These are phyloP conservation scores for Bradypodion pumilum DNA, from an alignment of 2,797 vertebrate species.

Conservation along the genomic window DNA sequence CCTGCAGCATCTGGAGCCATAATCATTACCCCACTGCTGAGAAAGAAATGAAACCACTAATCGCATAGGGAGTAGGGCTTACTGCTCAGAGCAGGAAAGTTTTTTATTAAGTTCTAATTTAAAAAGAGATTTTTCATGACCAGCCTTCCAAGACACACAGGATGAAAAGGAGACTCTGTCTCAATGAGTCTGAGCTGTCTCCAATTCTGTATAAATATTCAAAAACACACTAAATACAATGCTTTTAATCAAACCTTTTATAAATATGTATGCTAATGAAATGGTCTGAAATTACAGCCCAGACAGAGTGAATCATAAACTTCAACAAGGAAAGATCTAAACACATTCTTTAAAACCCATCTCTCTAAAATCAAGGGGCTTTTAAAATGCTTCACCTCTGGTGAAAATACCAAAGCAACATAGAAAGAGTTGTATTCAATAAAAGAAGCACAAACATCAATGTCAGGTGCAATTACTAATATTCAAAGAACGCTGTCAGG, in stretches of 20 bases:
- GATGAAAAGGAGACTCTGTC: slow-evolving; percentile 45
- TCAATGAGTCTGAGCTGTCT: slow-evolving; percentile 22
- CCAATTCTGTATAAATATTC: slow-evolving; percentile 25
- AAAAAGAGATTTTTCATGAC: slow-evolving; percentile 78
- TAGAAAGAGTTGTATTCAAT: background rate
- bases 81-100: slow-evolving; percentile 78
- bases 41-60: slow-evolving; percentile 93
- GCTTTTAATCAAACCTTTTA: slow-evolving; percentile 44
- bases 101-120: slow-evolving; percentile 82
- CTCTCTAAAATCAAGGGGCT: background rate
- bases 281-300: slow-evolving; percentile 37
- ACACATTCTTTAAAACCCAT: background rate
- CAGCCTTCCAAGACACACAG: slow-evolving; percentile 57
- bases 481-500: background rate
- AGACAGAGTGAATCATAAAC: background rate
- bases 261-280: slow-evolving; percentile 18
- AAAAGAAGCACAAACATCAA: background rate
- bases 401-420: background rate
- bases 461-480: background rate
- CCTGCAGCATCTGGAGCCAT: slow-evolving; percentile 82
- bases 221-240: slow-evolving; percentile 6
- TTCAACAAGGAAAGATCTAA: background rate
- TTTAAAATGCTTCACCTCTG: background rate
- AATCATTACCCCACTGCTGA: slow-evolving; percentile 91
- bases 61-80: slow-evolving; percentile 80